Base-by-base conservation (phyloP, 2,797 vertebrate species). In the Luscinia megarhynchos region DNA sequence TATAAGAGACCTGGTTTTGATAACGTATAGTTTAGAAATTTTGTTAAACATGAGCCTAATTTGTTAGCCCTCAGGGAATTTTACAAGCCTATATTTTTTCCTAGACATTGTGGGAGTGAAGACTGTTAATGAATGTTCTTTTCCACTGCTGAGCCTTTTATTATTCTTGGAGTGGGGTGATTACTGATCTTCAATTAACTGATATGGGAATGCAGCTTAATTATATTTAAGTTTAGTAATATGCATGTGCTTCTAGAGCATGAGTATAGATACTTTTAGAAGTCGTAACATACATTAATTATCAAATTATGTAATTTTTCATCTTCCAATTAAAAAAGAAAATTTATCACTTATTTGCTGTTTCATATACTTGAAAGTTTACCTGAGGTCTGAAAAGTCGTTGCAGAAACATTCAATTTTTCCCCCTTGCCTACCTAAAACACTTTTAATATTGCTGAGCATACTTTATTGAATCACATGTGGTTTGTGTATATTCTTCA, bases 41-140 rank as follows among this genome's bases (percentile, higher is more conserved):
- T 84, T 91, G 70, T 95, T 87, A 93, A 93, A 91, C 69, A 51
- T 59, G 46, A 84, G 36, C 36, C 43, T 89, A 81, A 91, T 95
- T 93, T 91, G 61, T 92, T 91, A 92, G n/a, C 29, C 87, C 40
- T 81, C 4, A 13, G 57, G 77, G 82, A 58, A 58, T 68, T 87
- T 83, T 91, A 62, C 51, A 85, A 87, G 51, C 67, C 41, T 46
- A 9, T 50, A 3, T 80, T 10, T 85, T 89, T 94, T 90, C 62
- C 36, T 92, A 87, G 75, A 41, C 32, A 9, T 36, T 78, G 40
- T 92, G 72, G 46, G 50, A 85, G 18, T 3, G 15, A 95, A 90
- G 55, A 32, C 46, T 74, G 38, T 59, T 86, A 87, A 61, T 64
- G 59, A 84, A 63, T 51, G 10, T 50, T 87, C 55, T 79, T 76